Evolutionary conservation across 2,888 invertebrate genomes (phyloP).

Genomic region (Zele albiditarsus): DNA sequence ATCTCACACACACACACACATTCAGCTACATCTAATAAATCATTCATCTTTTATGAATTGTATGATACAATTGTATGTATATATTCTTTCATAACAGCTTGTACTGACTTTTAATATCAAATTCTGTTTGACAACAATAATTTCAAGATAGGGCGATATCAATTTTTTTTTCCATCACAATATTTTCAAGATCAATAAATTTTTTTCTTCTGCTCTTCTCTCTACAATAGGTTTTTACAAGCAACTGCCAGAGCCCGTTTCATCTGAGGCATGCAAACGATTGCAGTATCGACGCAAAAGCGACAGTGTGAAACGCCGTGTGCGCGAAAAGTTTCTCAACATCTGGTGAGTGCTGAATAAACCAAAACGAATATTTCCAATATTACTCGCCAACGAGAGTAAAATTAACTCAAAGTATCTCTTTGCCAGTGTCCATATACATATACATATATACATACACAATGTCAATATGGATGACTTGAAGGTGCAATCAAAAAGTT

Average conservation of each 20-base stretch:
- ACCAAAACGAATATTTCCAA: neutral
- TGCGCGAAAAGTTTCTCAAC: slow-evolving; percentile 77
- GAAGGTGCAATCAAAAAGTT: neutral
- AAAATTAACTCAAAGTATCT: slow-evolving; percentile 34
- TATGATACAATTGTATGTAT: neutral
- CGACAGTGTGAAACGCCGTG: slow-evolving; percentile 76
- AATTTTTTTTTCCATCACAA: neutral
- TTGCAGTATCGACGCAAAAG: slow-evolving; percentile 78
- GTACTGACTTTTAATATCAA: neutral
- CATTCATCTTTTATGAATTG: neutral
- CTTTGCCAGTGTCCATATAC: slow-evolving; percentile 7
- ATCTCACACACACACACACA: neutral
- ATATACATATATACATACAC: slow-evolving; percentile 1
- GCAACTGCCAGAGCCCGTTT: slow-evolving; percentile 77
- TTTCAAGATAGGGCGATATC: neutral
- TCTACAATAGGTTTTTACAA: slow-evolving; percentile 77
- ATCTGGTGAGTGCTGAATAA: slow-evolving; percentile 75
- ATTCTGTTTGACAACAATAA: neutral
- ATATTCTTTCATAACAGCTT: neutral
- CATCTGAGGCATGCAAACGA: slow-evolving; percentile 75
- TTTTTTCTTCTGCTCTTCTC: neutral
- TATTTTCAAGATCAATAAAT: neutral
- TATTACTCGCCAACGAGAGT: slow-evolving; percentile 21
- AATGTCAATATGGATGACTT: neutral
- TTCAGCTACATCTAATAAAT: neutral